Evolutionary conservation across 2,113 vertebrate genomes (phyloP).

Genomic region (Sinocyclocheilus grahami): DNA sequence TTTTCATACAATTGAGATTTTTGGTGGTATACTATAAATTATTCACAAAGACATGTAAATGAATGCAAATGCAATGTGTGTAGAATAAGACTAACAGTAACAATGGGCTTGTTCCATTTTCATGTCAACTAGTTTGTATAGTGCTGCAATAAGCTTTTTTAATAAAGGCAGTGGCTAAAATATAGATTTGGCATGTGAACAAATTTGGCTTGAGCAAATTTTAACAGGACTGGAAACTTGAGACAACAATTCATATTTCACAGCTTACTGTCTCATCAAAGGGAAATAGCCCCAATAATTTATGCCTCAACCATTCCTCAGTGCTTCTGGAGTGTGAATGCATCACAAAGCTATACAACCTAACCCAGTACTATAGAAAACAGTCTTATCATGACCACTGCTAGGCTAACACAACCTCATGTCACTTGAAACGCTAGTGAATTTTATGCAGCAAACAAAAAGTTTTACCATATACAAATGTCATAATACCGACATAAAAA

Average conservation of each 20-base stretch:
- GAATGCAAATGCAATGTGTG: slow-evolving; percentile 18
- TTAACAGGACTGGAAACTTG: not conserved
- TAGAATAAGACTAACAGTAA: not conserved
- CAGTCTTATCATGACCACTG: too few species aligned
- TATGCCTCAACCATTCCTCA: not conserved
- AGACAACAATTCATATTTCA: not conserved
- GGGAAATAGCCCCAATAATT: not conserved
- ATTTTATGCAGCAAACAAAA: not conserved
- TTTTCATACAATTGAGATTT: not conserved
- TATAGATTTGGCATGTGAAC: not conserved
- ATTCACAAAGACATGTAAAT: not conserved
- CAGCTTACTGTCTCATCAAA: not conserved
- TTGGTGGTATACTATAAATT: slow-evolving; percentile 13
- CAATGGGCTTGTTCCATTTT: not conserved
- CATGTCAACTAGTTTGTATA: not conserved
- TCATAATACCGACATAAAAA: too few species aligned
- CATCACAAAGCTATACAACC: not conserved
- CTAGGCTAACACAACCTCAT: too few species aligned
- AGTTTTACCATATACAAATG: not conserved
- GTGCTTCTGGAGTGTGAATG: not conserved
- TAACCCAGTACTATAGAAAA: not conserved
- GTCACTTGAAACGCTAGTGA: too few species aligned
- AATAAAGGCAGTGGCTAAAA: not conserved
- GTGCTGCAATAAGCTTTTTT: too few species aligned
- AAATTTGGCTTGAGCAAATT: not conserved